Conservation (phyloP, 2,797 vertebrate species). For the Rhinogobio ventralis region DNA sequence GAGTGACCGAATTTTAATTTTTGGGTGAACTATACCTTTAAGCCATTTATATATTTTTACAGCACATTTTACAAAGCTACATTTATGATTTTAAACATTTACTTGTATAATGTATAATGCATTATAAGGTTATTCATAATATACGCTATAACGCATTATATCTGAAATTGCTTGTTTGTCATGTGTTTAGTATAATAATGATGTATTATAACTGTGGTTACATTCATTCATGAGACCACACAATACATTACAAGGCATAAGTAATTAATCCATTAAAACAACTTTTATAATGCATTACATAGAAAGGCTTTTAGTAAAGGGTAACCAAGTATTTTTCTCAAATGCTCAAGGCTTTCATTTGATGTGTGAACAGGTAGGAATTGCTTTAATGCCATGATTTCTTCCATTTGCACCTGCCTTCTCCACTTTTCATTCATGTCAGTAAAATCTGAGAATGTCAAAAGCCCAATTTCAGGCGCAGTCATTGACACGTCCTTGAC, state of each 20-base stretch:
- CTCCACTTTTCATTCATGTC: background rate
- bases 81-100: background rate
- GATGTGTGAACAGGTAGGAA: background rate
- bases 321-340: background rate
- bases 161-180: background rate
- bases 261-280: background rate
- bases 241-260: background rate
- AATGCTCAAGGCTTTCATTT: background rate
- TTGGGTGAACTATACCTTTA: background rate
- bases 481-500: conserved; percentile 29
- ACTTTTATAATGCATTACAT: background rate
- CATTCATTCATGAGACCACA: background rate
- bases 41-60: background rate
- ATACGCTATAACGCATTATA: background rate
- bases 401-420: conserved; percentile 11
- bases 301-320: background rate
- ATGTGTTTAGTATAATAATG: background rate
- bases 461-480: conserved; percentile 14
- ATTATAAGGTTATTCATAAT: background rate
- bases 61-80: background rate
- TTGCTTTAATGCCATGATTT: conserved; percentile 4
- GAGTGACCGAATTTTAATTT: background rate
- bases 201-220: background rate
- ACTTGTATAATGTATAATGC: background rate
- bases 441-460: conserved; percentile 25